Evolutionary conservation across 2,797 vertebrate species (phyloP).

Genomic region (Petrocephalus sullivani): DNA sequence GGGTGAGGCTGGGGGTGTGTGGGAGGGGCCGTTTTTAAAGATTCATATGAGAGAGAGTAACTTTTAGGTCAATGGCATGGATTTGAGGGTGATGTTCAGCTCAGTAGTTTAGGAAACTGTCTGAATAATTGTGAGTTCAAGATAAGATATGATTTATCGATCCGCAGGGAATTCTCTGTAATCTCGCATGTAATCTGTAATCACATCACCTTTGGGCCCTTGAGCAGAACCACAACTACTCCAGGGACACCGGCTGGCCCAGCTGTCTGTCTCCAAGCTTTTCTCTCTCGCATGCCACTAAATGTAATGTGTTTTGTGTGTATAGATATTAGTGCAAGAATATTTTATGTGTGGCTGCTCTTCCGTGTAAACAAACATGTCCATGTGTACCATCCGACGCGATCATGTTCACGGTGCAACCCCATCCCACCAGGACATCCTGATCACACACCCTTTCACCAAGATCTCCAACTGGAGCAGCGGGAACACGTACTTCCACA

Average conservation of each 20-base stretch:
- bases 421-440: slow-evolving; percentile 70
- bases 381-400: neutral
- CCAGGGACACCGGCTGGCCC: neutral
- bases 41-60: neutral
- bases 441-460: slow-evolving; percentile 91
- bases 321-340: neutral
- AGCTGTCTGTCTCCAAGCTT: neutral
- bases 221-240: neutral
- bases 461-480: slow-evolving; percentile 99
- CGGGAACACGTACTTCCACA: slow-evolving; percentile 96
- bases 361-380: neutral
- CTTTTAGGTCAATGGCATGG: neutral
- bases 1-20: slow-evolving; percentile 22
- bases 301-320: neutral
- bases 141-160: neutral
- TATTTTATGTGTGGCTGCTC: neutral
- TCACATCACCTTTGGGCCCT: neutral
- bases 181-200: neutral
- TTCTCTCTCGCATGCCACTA: too few species aligned
- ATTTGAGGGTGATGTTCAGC: neutral
- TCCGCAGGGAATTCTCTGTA: neutral
- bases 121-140: neutral
- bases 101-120: neutral
- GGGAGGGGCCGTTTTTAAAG: neutral
- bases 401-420: neutral